These are phyloP conservation scores for Rhyzopertha dominica DNA, from an alignment of 1,140 invertebrate genomes.

Conservation along the genomic window DNA sequence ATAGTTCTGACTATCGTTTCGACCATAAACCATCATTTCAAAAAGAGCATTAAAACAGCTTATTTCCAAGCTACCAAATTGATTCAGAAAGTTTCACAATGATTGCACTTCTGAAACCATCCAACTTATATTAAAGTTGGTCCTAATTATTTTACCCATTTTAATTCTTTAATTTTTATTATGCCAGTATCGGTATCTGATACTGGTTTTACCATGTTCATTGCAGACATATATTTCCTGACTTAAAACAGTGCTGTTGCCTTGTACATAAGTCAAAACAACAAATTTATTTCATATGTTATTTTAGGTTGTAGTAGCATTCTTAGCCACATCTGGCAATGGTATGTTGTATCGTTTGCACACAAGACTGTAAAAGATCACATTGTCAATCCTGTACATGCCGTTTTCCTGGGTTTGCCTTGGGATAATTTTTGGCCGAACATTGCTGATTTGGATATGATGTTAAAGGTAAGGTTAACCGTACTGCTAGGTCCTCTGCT, in stretches of 20 bases:
- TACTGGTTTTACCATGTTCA: no score
- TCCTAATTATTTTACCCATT: constrained; percentile 5
- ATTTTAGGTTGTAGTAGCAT: constrained; percentile 53
- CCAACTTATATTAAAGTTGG: no score
- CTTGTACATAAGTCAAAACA: no score
- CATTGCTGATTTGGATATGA: constrained; percentile 63
- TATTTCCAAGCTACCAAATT: no score
- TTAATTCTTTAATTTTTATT: constrained; percentile 14
- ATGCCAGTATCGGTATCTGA: constrained; percentile 8
- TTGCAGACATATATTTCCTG: no score
- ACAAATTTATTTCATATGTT: no score
- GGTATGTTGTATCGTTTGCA: constrained; percentile 66
- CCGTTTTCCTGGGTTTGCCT: constrained; percentile 60
- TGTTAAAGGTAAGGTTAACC: constrained; percentile 56
- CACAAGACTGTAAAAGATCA: constrained; percentile 63
- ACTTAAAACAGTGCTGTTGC: no score
- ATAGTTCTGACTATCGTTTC: no score
- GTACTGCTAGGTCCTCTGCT: neutral
- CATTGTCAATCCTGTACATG: constrained; percentile 62
- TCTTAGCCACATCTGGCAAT: constrained; percentile 64
- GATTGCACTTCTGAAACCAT: no score
- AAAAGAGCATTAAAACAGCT: no score
- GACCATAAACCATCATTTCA: no score
- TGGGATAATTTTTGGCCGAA: constrained; percentile 70
- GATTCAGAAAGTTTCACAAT: no score